Percentiles rank a stretch among this genome's conserved stretches.
phyloP scores from a whole-genome alignment of 2,113 vertebrate species.

The Triplophysa dalaica region DNA sequence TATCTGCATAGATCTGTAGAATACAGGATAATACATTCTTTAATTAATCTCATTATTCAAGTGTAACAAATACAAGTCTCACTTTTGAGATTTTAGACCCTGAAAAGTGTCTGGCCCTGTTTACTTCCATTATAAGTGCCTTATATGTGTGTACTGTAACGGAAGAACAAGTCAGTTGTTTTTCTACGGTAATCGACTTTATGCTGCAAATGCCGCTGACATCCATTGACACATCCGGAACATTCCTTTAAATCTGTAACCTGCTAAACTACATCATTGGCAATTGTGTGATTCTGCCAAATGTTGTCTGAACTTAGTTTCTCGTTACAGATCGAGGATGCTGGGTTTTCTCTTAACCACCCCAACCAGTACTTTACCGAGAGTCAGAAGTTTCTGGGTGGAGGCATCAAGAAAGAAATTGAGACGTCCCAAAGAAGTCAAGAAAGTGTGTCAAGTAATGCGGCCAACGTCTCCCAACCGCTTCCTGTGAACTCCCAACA shows the following conservation, averaged over 20 bases:
- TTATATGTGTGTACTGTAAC: too few species aligned
- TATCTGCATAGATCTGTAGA: too few species aligned
- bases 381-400: constrained; percentile 77
- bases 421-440: constrained; percentile 71
- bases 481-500: constrained; percentile 57
- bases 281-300: neutral
- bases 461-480: constrained; percentile 41
- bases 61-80: too few species aligned
- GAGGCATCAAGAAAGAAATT: constrained; percentile 80
- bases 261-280: neutral
- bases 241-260: neutral
- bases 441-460: constrained; percentile 47
- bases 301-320: constrained; percentile 27
- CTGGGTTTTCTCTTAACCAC: constrained; percentile 89
- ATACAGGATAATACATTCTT: too few species aligned
- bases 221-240: too few species aligned
- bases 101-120: too few species aligned
- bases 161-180: too few species aligned
- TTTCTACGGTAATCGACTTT: too few species aligned
- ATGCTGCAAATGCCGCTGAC: too few species aligned
- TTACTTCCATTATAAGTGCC: too few species aligned
- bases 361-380: constrained; percentile 97
- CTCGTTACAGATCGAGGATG: constrained; percentile 81
- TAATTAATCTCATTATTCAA: too few species aligned
- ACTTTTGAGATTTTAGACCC: too few species aligned